phyloP scores from a whole-genome alignment of 2,113 vertebrate species.

The Engraulis encrasicolus region DNA sequence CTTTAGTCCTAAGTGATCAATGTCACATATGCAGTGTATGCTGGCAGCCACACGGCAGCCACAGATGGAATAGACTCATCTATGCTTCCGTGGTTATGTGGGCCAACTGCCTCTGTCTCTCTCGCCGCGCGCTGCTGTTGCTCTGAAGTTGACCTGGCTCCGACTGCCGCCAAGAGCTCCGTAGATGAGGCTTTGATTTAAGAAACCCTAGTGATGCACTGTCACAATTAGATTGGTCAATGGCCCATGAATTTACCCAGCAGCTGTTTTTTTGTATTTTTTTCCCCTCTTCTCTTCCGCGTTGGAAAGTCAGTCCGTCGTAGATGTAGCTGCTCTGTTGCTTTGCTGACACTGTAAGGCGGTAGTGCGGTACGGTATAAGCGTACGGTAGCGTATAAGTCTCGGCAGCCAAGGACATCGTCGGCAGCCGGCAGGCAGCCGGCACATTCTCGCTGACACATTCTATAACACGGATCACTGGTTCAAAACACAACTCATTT shows the following conservation, averaged over 20 bases:
- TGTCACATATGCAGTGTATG: neutral
- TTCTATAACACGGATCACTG: slow-evolving; percentile 44
- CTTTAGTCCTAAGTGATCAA: too few relatives aligned
- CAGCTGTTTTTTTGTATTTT: neutral
- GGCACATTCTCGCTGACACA: slow-evolving; percentile 30
- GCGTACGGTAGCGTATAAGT: slow-evolving; percentile 8
- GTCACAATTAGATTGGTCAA: neutral
- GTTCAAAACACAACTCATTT: slow-evolving; percentile 30
- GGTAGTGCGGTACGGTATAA: slow-evolving; percentile 5
- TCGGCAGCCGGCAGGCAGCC: too few relatives aligned
- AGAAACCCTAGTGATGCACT: neutral
- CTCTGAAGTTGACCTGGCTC: neutral
- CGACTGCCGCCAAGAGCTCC: neutral
- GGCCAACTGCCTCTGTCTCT: neutral
- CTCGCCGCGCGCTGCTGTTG: too few relatives aligned
- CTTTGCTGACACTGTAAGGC: neutral
- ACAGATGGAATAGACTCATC: neutral
- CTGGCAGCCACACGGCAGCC: neutral
- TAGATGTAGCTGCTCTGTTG: slow-evolving; percentile 2
- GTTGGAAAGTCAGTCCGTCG: too few relatives aligned
- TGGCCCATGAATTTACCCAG: neutral
- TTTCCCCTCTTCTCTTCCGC: neutral
- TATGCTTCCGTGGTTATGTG: neutral
- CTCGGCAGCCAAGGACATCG: slow-evolving; percentile 30
- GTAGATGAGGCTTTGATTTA: neutral